A percentile compares a stretch with the other conserved stretches of the same genome.
These are phyloP conservation scores for Girardinus metallicus DNA, from an alignment of 2,797 vertebrate species.

Conservation along the genomic window DNA sequence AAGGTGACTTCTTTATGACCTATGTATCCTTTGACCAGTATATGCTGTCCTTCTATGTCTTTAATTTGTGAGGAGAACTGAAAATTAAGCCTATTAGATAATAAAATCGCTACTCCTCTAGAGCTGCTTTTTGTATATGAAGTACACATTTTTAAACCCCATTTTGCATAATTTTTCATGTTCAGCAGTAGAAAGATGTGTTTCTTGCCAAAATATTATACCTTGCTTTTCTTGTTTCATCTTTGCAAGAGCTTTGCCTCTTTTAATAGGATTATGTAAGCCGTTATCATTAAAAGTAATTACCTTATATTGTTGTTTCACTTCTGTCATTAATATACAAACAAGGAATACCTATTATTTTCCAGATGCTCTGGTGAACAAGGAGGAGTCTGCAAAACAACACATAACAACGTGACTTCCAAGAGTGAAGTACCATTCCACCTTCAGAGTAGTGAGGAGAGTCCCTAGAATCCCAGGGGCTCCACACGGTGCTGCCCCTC, in stretches of 20 bases:
- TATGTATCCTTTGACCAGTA: neutral
- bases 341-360: neutral
- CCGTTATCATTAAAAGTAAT: neutral
- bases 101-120: neutral
- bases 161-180: neutral
- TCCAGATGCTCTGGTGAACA: neutral
- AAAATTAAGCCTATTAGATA: neutral
- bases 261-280: neutral
- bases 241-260: neutral
- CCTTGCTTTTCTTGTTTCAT: neutral
- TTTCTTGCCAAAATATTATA: conserved; percentile 2
- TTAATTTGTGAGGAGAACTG: neutral
- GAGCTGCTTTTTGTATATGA: neutral
- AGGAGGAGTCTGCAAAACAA: neutral
- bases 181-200: neutral
- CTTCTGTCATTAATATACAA: neutral
- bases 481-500: neutral
- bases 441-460: neutral
- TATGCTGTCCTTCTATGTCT: neutral
- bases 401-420: neutral
- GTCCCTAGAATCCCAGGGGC: neutral
- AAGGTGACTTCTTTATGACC: neutral
- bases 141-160: neutral
- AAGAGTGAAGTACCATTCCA: neutral
- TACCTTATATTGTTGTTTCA: neutral